Base-by-base conservation (phyloP, 2,888 invertebrate genomes). In the Linnaemya tessellans region DNA sequence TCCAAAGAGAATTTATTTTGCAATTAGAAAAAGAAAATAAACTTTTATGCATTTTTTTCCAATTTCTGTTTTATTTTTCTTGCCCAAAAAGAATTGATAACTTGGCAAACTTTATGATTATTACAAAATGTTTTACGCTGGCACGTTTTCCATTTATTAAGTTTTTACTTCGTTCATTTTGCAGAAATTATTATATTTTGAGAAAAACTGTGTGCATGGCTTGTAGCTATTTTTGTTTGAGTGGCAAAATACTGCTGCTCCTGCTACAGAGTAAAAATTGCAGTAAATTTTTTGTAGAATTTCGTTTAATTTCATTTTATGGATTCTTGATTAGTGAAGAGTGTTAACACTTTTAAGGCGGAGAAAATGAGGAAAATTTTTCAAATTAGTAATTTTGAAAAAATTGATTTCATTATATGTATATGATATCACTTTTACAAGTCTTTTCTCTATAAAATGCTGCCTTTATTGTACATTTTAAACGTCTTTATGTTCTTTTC, bases 61-160 rank as follows among this genome's bases (percentile, higher is more conserved):
- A 60, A 58, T 68, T 49, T 60, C 9, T 30, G n/a, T n/a, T 30
- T 30, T 30, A 2, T 30, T 11, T 41, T 18, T 30, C 68, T n/a
- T 41, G 43, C 43, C 54, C 43, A 62, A 79, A 70, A 70, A 70
- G 60, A 79, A 62, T 79, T 70, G 62, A 78, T 68, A 78, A 79
- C 70, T 79, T 58, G 1, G 41, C 43, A 25, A 80, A 80, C 22
- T 80, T 80, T 71, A 73, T 80, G 71, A 65, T 80, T 20, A 73
- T 80, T 73, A 49, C 43, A 64, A 73, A 80, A 70, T 79, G 58
- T 51, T 80, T 74, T 67, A 30, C 60, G 35, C 74, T 80, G 74
- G 67, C 74, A 80, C 80, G 80, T 74, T 80, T 80, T 80, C 74
- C 67, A 74, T 74, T 80, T 74, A 60, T 60, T 68, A 13, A 20